Evolutionary conservation across 2,888 invertebrate genomes (phyloP).

Genomic region (Aromia moschata): DNA sequence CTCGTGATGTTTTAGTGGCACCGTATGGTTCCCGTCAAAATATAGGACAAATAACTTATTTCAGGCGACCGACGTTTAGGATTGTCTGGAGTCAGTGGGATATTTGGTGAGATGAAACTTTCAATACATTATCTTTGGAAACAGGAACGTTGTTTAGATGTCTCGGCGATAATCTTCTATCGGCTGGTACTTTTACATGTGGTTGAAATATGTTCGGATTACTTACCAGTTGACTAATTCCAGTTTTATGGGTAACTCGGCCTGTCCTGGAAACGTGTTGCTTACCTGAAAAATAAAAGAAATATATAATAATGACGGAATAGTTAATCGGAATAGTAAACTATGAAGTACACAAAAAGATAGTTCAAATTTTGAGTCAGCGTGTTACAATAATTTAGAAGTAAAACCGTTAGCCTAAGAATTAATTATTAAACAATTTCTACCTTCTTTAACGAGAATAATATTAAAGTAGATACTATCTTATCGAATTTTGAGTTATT

Average conservation of each 20-base stretch:
- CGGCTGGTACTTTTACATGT: conserved; percentile 19
- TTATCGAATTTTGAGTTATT: too few species aligned
- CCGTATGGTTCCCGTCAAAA: conserved; percentile 42
- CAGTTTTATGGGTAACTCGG: not conserved
- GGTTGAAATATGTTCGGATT: conserved; percentile 15
- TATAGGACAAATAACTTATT: conserved; percentile 38
- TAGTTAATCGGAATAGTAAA: too few species aligned
- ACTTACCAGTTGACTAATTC: conserved; percentile 26
- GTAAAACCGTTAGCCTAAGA: too few species aligned
- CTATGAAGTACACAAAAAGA: too few species aligned
- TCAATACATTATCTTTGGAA: conserved; percentile 26
- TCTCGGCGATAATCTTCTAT: conserved; percentile 12
- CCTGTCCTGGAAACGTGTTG: not conserved
- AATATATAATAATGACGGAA: not conserved
- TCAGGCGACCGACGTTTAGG: conserved; percentile 21
- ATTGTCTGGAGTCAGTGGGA: conserved; percentile 2
- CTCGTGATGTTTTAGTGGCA: conserved; percentile 31
- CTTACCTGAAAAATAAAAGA: conserved; percentile 28
- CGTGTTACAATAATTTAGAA: too few species aligned
- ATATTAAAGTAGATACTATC: too few species aligned
- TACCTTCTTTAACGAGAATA: too few species aligned
- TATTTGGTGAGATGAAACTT: not conserved
- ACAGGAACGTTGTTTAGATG: conserved; percentile 18
- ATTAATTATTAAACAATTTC: too few species aligned
- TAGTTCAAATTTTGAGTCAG: too few species aligned